Conservation (phyloP, 2,797 vertebrate genomes). For the Paguma larvata region DNA sequence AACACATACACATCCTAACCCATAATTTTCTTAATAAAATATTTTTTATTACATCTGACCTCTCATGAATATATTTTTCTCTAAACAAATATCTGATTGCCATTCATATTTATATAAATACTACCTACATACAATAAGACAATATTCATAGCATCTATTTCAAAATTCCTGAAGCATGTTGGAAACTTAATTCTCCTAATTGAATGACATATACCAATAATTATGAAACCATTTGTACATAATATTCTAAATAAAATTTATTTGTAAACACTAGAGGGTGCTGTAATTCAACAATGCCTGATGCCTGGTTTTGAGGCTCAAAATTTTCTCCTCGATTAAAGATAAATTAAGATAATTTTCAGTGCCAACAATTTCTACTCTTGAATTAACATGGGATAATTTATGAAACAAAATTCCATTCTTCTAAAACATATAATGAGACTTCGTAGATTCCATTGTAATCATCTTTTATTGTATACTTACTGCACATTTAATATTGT, state of each 20-base stretch:
- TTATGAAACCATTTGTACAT: neutral
- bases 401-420: neutral
- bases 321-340: constrained; percentile 56
- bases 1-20: neutral
- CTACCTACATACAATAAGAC: neutral
- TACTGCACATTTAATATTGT: neutral
- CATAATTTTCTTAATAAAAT: constrained; percentile 35
- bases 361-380: constrained; percentile 47
- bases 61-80: constrained; percentile 33
- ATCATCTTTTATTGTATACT: neutral
- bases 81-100: constrained; percentile 18
- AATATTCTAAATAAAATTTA: constrained; percentile 20
- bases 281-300: constrained; percentile 58
- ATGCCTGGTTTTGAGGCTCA: neutral
- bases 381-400: neutral
- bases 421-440: constrained; percentile 27
- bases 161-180: neutral
- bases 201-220: neutral
- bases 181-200: neutral
- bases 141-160: neutral
- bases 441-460: neutral
- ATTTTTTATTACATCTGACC: neutral
- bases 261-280: constrained; percentile 78
- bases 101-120: constrained; percentile 37
- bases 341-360: constrained; percentile 54